A percentile compares a stretch with the other conserved stretches of the same genome.
Evolutionary conservation across 1,140 invertebrate species (phyloP).

Genomic region (Drosophila truncata): DNA sequence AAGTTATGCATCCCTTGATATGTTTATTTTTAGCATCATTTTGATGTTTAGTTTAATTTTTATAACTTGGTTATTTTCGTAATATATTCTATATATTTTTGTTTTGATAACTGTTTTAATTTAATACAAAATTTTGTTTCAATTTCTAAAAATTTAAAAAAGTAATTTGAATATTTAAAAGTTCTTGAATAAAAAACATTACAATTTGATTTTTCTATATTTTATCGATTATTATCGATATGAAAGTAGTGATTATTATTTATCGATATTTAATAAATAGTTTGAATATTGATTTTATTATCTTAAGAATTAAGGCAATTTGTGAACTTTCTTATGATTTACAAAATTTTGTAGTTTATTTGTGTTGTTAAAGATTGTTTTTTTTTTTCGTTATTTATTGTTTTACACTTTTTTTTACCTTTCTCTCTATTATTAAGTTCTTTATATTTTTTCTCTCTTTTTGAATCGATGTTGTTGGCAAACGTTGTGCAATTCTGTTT

Average conservation of each 20-base stretch:
- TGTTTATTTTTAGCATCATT: constrained; percentile 4
- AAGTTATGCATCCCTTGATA: background rate
- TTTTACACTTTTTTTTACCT: background rate
- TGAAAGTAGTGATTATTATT: no score
- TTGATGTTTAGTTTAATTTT: background rate
- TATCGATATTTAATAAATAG: no score
- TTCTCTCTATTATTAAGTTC: background rate
- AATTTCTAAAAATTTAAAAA: background rate
- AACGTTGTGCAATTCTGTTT: constrained; percentile 61
- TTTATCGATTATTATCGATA: no score
- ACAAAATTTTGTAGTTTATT: background rate
- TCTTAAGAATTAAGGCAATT: no score
- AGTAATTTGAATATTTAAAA: background rate
- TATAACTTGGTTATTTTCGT: background rate
- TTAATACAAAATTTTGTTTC: background rate
- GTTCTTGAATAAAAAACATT: no score
- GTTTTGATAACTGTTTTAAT: background rate
- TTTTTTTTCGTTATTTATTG: background rate
- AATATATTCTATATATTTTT: background rate
- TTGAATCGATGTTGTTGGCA: constrained; percentile 63
- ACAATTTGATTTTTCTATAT: no score
- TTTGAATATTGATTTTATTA: no score
- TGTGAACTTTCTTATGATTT: no score
- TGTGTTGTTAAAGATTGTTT: background rate
- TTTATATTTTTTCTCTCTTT: constrained; percentile 36